A percentile compares a stretch with the other conserved stretches of the same genome.
phyloP scores from a whole-genome alignment of 2,113 vertebrate genomes.

The Gavia stellata region DNA sequence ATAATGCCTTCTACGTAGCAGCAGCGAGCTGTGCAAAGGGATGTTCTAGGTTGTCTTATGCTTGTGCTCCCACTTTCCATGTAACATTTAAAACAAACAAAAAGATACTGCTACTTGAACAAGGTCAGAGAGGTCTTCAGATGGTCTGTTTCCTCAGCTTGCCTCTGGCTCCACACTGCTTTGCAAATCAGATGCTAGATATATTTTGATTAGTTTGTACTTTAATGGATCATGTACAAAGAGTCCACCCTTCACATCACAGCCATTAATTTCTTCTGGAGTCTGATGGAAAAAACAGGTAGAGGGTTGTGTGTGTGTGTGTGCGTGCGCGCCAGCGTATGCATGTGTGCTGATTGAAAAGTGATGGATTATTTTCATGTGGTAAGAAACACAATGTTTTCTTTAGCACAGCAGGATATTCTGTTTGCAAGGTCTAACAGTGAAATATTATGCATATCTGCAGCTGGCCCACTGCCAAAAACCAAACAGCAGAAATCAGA shows the following conservation, averaged over 20 bases:
- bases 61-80: background rate
- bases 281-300: conserved; percentile 96
- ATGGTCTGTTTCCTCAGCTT: conserved; percentile 56
- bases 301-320: conserved; percentile 51
- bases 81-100: conserved; percentile 61
- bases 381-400: conserved; percentile 98
- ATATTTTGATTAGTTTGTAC: conserved; percentile 80
- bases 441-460: conserved; percentile 96
- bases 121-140: conserved; percentile 43
- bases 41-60: conserved; percentile 22
- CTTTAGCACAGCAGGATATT: conserved; percentile 99
- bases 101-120: conserved; percentile 45
- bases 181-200: conserved; percentile 74
- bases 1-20: background rate
- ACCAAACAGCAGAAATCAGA: conserved; percentile 70
- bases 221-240: conserved; percentile 82
- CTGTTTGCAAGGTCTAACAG: conserved; percentile 93
- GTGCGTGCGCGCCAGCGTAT: background rate
- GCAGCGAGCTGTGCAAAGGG: background rate
- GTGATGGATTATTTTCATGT: conserved; percentile 97
- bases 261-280: conserved; percentile 77
- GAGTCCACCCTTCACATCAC: conserved; percentile 78
- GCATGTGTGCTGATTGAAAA: conserved; percentile 80
- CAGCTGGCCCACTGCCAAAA: conserved; percentile 83
- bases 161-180: conserved; percentile 59